Evolutionary conservation across 1,140 invertebrate species (phyloP), one percentile per base, ranked within the genome.

Genomic region (Chlorops oryzae): DNA sequence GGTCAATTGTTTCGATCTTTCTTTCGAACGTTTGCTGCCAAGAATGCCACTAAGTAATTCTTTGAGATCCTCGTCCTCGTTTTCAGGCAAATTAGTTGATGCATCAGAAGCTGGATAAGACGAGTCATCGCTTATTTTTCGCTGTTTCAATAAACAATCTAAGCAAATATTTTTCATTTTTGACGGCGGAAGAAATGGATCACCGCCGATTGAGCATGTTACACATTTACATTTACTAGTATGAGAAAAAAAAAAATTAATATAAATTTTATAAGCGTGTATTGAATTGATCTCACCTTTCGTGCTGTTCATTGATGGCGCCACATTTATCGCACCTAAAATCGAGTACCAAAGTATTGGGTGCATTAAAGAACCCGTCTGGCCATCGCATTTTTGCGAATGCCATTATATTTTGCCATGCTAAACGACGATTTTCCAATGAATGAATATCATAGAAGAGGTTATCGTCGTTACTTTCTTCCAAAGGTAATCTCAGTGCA

Each of bases 381-480:
- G 62, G 63, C 65, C 67, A 71, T 43, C 63, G 66, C 3, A 67
- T 59, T 37, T 68, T 68, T 10, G 64, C 62, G 50, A 64, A 70
- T 15, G 69, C 63, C 62, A 71, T 66, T 5, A 71, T 69, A 44
- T 67, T 71, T 51, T 65, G 64, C 69, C 69, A 72, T 25, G 67
- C 69, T 28, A 68, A 48, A 45, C 65, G 66, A 18, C 66, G 59
- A 50, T 71, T 65, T 22, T 68, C 65, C 34, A 66, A 57, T 20
- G 58, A 62, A 41, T 66, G 61, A 56, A 71, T 71, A 50, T 71
- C 61, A 12, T 63, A 63, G 28, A 66, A 70, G 46, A 70, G 65
- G 15, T 15, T 43, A 3, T 28, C 12, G 25, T 66, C 62, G 44
- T 57, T 59, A 21, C 63, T 69, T 35, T 69, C 65, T 35, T 63